These are phyloP conservation scores for Proteles cristata DNA, from an alignment of 2,113 vertebrate genomes.

Conservation along the genomic window DNA sequence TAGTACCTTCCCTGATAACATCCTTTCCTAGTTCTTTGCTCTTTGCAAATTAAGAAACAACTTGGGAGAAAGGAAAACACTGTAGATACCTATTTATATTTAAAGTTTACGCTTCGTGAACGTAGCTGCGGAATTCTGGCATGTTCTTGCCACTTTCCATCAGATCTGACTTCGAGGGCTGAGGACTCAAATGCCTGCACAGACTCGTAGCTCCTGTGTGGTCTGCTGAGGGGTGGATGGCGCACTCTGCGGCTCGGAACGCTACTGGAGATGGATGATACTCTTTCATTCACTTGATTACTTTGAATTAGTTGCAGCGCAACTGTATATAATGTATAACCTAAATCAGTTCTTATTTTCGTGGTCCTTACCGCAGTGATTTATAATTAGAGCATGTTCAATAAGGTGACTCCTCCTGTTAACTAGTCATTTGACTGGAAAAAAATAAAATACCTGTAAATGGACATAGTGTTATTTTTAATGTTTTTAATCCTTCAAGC, in stretches of 20 bases:
- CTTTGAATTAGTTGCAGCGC: constrained; percentile 94
- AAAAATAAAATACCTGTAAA: constrained; percentile 92
- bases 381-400: constrained; percentile 89
- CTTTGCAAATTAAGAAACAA: constrained; percentile 69
- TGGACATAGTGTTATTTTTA: constrained; percentile 23
- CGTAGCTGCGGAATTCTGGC: constrained; percentile 77
- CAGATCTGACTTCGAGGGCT: constrained; percentile 64
- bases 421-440: constrained; percentile 91
- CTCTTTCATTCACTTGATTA: constrained; percentile 86
- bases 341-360: constrained; percentile 89
- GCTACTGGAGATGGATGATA: constrained; percentile 87
- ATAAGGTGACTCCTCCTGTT: constrained; percentile 86
- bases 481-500: constrained; percentile 16
- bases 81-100: constrained; percentile 89
- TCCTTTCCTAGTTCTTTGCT: constrained; percentile 76
- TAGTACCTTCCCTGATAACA: constrained; percentile 59
- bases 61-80: constrained; percentile 71
- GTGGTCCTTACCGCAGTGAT: constrained; percentile 89
- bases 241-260: constrained; percentile 78
- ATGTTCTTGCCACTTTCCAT: constrained; percentile 70
- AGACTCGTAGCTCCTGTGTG: constrained; percentile 77
- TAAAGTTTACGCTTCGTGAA: constrained; percentile 77
- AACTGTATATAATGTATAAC: constrained; percentile 93
- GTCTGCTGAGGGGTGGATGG: constrained; percentile 78
- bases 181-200: constrained; percentile 33